phyloP scores from a whole-genome alignment of 2,113 vertebrate genomes.

The Petaurus breviceps region DNA sequence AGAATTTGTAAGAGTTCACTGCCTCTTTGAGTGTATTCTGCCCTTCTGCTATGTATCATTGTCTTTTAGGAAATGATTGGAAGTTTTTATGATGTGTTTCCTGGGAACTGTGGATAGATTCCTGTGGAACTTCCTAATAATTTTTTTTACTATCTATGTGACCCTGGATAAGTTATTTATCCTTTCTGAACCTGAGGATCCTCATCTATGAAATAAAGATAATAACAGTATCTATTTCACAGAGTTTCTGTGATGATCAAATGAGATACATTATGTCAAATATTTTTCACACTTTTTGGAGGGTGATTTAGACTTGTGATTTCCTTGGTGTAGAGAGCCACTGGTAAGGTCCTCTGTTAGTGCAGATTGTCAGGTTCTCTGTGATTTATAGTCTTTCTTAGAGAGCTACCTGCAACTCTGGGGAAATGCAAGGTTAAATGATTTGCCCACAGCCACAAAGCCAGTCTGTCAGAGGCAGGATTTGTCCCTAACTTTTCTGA shows the following conservation, averaged over 20 bases:
- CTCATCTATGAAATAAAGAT: neutral
- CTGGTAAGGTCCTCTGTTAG: neutral
- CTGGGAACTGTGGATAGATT: neutral
- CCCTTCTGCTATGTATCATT: constrained; percentile 6
- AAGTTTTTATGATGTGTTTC: neutral
- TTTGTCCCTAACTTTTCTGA: neutral
- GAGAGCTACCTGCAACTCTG: neutral
- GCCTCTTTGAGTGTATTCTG: constrained; percentile 20
- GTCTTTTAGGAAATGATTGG: constrained; percentile 12
- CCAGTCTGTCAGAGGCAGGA: neutral
- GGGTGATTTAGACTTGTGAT: neutral
- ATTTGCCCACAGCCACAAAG: neutral
- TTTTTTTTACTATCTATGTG: neutral
- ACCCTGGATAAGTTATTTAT: neutral
- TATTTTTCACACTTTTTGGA: neutral
- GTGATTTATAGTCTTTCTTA: neutral
- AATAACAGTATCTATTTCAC: neutral
- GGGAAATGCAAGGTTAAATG: neutral
- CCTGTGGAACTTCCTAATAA: neutral
- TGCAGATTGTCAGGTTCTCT: neutral
- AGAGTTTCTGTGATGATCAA: neutral
- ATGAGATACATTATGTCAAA: neutral
- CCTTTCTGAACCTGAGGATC: neutral
- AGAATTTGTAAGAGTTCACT: constrained; percentile 35
- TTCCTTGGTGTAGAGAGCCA: neutral